phyloP scores from a whole-genome alignment of 2,888 invertebrate genomes.

The Chymomyza amoena region DNA sequence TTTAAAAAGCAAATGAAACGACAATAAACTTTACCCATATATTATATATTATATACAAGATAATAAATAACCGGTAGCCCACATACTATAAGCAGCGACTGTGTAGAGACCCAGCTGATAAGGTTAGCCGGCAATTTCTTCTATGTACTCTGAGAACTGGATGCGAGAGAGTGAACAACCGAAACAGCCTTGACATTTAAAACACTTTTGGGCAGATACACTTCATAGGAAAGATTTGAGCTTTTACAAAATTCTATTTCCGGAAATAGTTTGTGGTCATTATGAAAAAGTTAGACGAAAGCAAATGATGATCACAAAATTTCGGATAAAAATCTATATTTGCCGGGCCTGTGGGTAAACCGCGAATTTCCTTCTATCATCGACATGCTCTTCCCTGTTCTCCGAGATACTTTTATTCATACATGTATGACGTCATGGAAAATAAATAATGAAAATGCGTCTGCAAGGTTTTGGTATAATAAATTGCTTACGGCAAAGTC shows the following conservation, averaged over 20 bases:
- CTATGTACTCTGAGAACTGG: neutral
- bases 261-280: no score
- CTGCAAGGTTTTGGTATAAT: no score
- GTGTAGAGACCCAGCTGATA: conserved; percentile 51
- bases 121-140: conserved; percentile 44
- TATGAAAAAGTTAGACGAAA: no score
- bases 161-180: neutral
- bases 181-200: conserved; percentile 54
- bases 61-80: neutral
- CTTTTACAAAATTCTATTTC: neutral
- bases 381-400: no score
- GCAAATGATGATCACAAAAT: no score
- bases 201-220: conserved; percentile 1
- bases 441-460: no score
- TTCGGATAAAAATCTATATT: no score
- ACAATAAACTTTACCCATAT: conserved; percentile 7
- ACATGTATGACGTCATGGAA: no score
- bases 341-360: no score
- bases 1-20: conserved; percentile 11
- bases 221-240: neutral
- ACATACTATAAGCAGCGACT: conserved; percentile 14
- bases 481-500: no score
- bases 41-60: neutral
- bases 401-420: no score
- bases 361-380: no score